Evolutionary conservation across 2,888 invertebrate genomes (phyloP).

Genomic region (Mylabris sibirica): DNA sequence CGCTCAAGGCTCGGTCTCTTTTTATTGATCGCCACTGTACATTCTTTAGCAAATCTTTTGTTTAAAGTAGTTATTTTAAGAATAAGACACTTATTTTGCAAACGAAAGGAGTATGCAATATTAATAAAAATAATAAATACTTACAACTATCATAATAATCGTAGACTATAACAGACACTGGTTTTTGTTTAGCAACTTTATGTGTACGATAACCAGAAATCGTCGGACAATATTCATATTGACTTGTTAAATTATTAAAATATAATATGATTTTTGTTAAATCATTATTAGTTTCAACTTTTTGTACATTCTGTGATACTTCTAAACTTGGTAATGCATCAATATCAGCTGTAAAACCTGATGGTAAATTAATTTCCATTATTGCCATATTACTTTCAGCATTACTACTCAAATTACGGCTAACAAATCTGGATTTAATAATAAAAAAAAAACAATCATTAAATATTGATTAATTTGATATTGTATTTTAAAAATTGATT

Average conservation of each 20-base stretch:
- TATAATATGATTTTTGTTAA: slow-evolving; percentile 74
- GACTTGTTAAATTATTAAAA: slow-evolving; percentile 70
- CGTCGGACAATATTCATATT: slow-evolving; percentile 79
- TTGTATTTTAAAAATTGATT: slow-evolving; percentile 45
- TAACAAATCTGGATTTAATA: slow-evolving; percentile 69
- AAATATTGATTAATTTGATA: not conserved
- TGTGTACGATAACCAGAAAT: slow-evolving; percentile 83
- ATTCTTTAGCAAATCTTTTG: too few species aligned
- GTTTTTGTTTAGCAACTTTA: slow-evolving; percentile 85
- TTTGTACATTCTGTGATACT: slow-evolving; percentile 67
- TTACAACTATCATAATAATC: slow-evolving; percentile 93
- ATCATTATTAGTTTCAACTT: slow-evolving; percentile 74
- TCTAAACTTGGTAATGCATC: slow-evolving; percentile 73
- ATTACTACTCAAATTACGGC: slow-evolving; percentile 65
- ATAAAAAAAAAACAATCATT: slow-evolving; percentile 15
- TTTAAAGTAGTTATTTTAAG: too few species aligned
- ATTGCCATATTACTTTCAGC: slow-evolving; percentile 88
- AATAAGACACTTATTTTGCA: too few species aligned
- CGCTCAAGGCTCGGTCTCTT: too few species aligned
- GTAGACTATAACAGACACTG: slow-evolving; percentile 83
- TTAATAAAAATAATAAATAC: slow-evolving; percentile 51
- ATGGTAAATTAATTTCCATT: slow-evolving; percentile 87
- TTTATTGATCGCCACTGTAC: too few species aligned
- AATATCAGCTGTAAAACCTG: slow-evolving; percentile 87
- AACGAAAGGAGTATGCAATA: too few species aligned